Conservation (phyloP, 2,113 vertebrate genomes). For the Clarias batrachus region DNA sequence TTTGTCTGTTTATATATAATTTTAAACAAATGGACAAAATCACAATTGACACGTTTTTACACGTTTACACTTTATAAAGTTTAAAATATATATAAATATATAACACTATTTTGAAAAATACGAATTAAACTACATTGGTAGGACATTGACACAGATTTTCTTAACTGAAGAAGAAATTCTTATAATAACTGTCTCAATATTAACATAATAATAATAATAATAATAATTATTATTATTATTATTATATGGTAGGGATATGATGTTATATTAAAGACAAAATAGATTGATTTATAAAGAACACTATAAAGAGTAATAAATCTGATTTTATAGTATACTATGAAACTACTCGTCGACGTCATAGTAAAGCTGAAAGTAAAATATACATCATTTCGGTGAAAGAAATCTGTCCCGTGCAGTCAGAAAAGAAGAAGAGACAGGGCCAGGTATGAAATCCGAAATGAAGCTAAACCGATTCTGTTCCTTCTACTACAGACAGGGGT, state of each 20-base stretch:
- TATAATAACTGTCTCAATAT: no score
- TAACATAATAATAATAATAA: no score
- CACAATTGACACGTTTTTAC: not conserved
- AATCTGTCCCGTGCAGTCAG: not conserved
- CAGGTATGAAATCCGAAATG: constrained; percentile 20
- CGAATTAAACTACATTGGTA: not conserved
- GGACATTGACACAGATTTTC: not conserved
- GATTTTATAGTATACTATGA: not conserved
- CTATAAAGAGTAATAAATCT: not conserved
- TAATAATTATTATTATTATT: no score
- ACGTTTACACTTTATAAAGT: no score
- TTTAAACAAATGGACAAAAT: not conserved
- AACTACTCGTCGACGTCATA: not conserved
- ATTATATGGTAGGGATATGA: not conserved
- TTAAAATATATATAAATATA: no score
- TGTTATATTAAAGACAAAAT: not conserved
- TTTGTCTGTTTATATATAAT: no score
- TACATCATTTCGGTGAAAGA: not conserved
- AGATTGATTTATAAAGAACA: not conserved
- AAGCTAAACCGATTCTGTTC: constrained; percentile 64
- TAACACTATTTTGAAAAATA: not conserved
- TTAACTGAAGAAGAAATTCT: no score
- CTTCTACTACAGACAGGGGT: constrained; percentile 60
- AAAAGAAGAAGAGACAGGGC: not conserved
- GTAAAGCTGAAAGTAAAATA: not conserved